Base-by-base conservation (phyloP, 2,113 vertebrate genomes). In the Lamprotornis superbus region DNA sequence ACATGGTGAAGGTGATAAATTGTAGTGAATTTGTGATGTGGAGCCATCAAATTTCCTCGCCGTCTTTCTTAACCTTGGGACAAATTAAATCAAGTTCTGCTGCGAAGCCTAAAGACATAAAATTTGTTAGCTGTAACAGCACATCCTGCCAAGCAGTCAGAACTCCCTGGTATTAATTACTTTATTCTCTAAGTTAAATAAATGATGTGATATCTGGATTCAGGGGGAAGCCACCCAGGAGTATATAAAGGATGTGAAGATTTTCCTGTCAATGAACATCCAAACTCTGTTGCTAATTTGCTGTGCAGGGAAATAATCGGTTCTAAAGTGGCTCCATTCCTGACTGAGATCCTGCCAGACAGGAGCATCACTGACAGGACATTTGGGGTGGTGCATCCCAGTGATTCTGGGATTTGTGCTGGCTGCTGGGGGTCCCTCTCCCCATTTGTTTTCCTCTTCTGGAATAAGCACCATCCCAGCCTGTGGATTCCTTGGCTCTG, bases 181-280 rank as follows among this genome's bases (percentile, higher is more conserved):
- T 97, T 98, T 94, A 97, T 97, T 97, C 95, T 85, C 90, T 95
- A 97, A 98, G 91, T 98, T 97, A 98, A 98, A 97, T 94, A 97
- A 98, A 97, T 96, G 93, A 95, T 95, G 97, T 94, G 96, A 89
- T 97, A 91, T 94, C 97, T 97, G 96, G 94, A 97, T 96, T 96
- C 82, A 22, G 83, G 91, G 67, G 82, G 97, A 96, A 96, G 92
- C 95, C 83, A 91, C 97, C 93, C 80, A 87, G 91, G 96, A 95
- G 91, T 63, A 19, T 5, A 86, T 79, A 82, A 93, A 88, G 61
- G 90, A 90, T 89, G 80, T 5, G 44, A 93, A 91, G 59, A 60
- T 89, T 75, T 71, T 95, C 49, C 64, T 91, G 73, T 77, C 87
- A 82, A 83, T 47, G 83, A 96, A 69, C 78, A 93, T 81, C 94